Base-by-base conservation (phyloP, 2,888 invertebrate genomes). In the Ypsolopha scabrella region DNA sequence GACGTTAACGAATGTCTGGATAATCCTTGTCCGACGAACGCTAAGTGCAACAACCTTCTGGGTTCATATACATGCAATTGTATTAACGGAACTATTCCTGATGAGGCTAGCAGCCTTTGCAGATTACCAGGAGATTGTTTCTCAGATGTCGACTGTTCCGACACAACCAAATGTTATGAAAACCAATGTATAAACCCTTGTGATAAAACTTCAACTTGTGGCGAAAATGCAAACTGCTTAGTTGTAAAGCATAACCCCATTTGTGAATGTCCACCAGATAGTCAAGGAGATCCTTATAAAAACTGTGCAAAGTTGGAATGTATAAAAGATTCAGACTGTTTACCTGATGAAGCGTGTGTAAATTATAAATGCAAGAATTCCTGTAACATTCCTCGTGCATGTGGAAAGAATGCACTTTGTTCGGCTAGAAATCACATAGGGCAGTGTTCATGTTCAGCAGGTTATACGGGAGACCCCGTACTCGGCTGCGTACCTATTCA, bases 381-480 rank as follows among this genome's bases (percentile, higher is more conserved):
- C 1, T 97, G 96, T 65, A 89, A 90, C 8, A 80, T 95, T 54
- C 88, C 92, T 1, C 94, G 95, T 57, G 93, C 94, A 1, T 96
- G 96, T 63, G 96, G 96, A 0, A 89, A 90, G 56, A 92, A 93
- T 67, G 93, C 95, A 0, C 89, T 90, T 53, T 96, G 96, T 66
- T 77, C 89, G 2, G 88, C 94, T 0, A 87, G 88, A 57, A 94
- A 94, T 71, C 96, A 96, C 64, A 90, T 93, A 48, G 94, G 94
- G 0, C 87, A 93, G 39, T 97, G 97, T 67, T 89, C 90, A n/a
- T 97, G 97, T 70, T 88, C 91, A 60, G 88, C 94, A 33, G 96
- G 96, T 45, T 93, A 90, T 57, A 95, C 95, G 0, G 96, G 96
- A 34, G 94, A 96, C 76, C 94, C 96, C 9, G 91, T 93, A 54